Percentiles rank a stretch among this genome's conserved stretches.
These are phyloP conservation scores for Diabrotica balteata DNA, from an alignment of 2,888 invertebrate species.

Conservation along the genomic window DNA sequence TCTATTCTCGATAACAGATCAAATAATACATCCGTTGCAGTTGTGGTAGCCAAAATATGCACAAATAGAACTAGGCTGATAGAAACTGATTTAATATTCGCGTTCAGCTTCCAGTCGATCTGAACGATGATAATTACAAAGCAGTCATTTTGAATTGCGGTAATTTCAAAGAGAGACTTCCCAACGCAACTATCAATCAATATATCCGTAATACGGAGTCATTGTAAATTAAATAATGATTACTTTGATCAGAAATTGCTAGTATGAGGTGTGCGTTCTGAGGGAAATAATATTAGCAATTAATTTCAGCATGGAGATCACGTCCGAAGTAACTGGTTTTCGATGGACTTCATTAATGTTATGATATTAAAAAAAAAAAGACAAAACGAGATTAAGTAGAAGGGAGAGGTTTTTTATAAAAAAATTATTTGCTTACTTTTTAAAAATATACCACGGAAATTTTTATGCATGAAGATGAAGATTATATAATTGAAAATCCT, in stretches of 20 bases:
- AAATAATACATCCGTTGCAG: background rate
- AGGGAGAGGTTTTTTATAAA: too few relatives aligned
- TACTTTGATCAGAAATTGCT: slow-evolving; percentile 43
- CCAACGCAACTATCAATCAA: slow-evolving; percentile 36
- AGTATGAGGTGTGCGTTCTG: slow-evolving; percentile 42
- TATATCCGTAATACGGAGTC: slow-evolving; percentile 39
- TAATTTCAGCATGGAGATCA: slow-evolving; percentile 44
- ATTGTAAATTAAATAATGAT: slow-evolving; percentile 48
- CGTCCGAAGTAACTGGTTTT: slow-evolving; percentile 40
- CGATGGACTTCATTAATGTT: slow-evolving; percentile 34
- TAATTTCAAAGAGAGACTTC: slow-evolving; percentile 33
- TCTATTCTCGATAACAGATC: too few relatives aligned
- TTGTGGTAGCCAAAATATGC: background rate
- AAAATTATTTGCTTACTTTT: too few relatives aligned
- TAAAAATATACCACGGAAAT: too few relatives aligned
- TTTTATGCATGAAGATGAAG: too few relatives aligned
- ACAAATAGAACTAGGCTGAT: background rate
- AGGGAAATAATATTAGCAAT: slow-evolving; percentile 40
- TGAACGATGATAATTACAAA: slow-evolving; percentile 24
- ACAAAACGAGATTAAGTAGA: too few relatives aligned
- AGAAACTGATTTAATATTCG: slow-evolving; percentile 17
- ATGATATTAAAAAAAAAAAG: background rate
- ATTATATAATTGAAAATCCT: too few relatives aligned
- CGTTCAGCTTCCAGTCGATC: slow-evolving; percentile 21
- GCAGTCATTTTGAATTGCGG: slow-evolving; percentile 23